Evolutionary conservation across 2,113 vertebrate genomes (phyloP).

Genomic region (Poecile atricapillus): DNA sequence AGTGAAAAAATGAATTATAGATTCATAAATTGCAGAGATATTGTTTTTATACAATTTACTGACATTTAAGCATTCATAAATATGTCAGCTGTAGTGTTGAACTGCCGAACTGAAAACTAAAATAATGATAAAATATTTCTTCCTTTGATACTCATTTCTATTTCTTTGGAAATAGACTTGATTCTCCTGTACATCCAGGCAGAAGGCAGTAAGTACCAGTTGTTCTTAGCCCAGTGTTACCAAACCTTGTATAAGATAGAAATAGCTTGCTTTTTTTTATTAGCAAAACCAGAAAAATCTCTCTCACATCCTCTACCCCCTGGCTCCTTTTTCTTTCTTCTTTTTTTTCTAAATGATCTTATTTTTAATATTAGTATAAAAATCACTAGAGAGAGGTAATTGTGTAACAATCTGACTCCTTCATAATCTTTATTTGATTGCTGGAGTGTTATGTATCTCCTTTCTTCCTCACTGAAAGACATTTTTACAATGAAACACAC

Average conservation of each 20-base stretch:
- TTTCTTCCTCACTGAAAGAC: constrained; percentile 22
- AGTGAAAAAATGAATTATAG: constrained; percentile 65
- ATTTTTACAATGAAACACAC: background rate
- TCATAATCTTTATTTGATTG: constrained; percentile 50
- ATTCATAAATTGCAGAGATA: constrained; percentile 61
- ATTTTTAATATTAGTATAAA: constrained; percentile 46
- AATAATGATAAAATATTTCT: constrained; percentile 31
- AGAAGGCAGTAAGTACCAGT: background rate
- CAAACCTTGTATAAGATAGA: background rate
- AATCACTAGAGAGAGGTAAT: constrained; percentile 23
- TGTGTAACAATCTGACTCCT: constrained; percentile 11
- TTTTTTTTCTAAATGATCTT: background rate
- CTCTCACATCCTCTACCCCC: background rate
- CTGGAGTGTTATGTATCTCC: constrained; percentile 2
- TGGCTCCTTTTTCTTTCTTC: background rate
- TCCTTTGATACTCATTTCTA: constrained; percentile 22
- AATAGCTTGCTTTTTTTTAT: background rate
- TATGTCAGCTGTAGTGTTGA: constrained; percentile 37
- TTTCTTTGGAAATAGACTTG: constrained; percentile 3
- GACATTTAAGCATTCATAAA: constrained; percentile 64
- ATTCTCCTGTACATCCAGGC: background rate
- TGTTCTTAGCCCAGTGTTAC: background rate
- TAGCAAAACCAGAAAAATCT: background rate
- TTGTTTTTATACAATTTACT: constrained; percentile 67
- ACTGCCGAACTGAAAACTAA: background rate